Evolutionary conservation across 2,113 vertebrate genomes (phyloP).

Genomic region (Mirza zaza): DNA sequence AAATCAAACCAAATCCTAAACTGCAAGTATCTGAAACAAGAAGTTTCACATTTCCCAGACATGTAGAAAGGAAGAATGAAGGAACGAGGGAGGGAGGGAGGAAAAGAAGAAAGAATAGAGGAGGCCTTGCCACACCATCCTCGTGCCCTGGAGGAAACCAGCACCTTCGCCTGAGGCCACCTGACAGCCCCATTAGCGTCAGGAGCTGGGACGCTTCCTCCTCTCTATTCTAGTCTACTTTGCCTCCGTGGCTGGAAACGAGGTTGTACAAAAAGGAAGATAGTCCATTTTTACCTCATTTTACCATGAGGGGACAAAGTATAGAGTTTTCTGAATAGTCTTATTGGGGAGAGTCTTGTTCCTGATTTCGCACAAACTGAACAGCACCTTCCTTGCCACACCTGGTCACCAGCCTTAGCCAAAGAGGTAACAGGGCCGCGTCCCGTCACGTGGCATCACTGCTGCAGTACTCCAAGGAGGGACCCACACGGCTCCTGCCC

Average conservation of each 20-base stretch:
- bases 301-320: background rate
- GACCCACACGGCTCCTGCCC: background rate
- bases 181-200: background rate
- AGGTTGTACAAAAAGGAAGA: background rate
- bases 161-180: background rate
- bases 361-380: background rate
- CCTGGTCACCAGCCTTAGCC: background rate
- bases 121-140: background rate
- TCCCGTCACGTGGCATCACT: background rate
- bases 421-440: background rate
- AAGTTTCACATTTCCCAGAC: background rate
- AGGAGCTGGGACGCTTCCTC: too few species aligned
- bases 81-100: background rate
- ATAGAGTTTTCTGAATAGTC: background rate
- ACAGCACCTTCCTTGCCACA: background rate
- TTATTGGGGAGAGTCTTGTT: background rate
- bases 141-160: background rate
- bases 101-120: background rate
- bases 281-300: background rate
- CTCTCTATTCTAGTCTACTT: background rate
- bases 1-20: constrained; percentile 12
- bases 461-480: background rate
- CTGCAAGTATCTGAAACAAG: background rate
- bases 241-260: background rate
- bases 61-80: background rate